Base-by-base conservation (phyloP, 2,797 vertebrate species). In the Pangasius djambal region DNA sequence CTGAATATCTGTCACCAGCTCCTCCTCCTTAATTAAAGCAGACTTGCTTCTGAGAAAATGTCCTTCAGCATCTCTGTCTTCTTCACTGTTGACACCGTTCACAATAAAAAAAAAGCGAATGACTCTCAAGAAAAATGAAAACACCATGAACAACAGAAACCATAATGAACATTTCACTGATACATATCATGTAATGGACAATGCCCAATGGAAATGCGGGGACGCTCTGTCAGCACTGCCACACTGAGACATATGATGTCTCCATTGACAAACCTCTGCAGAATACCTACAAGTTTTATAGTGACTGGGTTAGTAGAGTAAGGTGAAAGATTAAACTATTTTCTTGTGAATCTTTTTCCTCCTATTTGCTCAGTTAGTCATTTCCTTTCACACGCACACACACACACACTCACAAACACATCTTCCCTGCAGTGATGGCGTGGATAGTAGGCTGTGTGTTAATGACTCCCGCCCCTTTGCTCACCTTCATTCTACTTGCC, bases 401-500 rank as follows among this genome's bases (percentile, higher is more conserved):
- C 52, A 72, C 3, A 31, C 75, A 20, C 28, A 78, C 28, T 31
- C 57, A 82, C 37, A 6, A 37, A 20, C 44, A 28, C n/a, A 83
- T 78, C 83, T 52, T 72, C 44, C 61, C 77, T 3, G 10, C 61
- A 52, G 75, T 88, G 83, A 90, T 87, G 86, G 89, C 83, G 50
- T 87, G 69, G 84, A 72, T 74, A 75, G 89, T 67, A 63, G 88
- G 87, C 63, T 85, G 72, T 88, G 74, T 87, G 90, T 90, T 91
- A 91, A 90, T 89, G 87, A 89, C 91, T 92, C 89, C 70, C 89
- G 15, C 90, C 89, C 82, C 88, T 87, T 86, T 79, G 84, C 90
- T 90, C 83, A 89, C 90, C 89, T 91, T 92, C 87, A 88, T 79
- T 88, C 86, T 61, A 89, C 89, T 90, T 86, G 87, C 89, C 90